Conservation (phyloP, 2,888 invertebrate species). For the Clunio marinus region DNA sequence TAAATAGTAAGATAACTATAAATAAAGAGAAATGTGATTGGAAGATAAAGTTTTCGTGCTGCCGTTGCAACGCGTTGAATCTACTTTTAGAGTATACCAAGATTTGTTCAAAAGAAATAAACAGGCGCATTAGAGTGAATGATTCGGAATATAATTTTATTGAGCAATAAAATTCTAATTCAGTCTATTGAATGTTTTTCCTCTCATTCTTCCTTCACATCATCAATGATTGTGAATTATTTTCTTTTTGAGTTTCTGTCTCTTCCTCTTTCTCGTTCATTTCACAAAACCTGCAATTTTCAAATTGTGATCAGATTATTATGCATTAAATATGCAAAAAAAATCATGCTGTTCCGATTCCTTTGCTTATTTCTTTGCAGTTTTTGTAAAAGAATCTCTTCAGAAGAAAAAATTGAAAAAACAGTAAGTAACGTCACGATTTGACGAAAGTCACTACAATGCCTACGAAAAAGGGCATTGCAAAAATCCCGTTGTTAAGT, state of each 20-base stretch:
- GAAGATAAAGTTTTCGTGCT: not conserved
- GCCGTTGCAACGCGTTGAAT: not conserved
- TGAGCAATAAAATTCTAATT: constrained; percentile 19
- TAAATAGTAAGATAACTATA: not conserved
- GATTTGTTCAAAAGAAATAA: not conserved
- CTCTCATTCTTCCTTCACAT: not conserved
- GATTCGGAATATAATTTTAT: not conserved
- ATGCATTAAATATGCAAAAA: constrained; percentile 18
- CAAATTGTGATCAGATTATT: constrained; percentile 20
- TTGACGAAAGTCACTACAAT: constrained; percentile 27
- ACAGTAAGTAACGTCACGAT: constrained; percentile 30
- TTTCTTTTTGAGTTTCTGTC: not conserved
- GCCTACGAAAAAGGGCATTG: constrained; percentile 25
- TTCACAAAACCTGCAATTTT: not conserved
- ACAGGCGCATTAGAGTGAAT: not conserved
- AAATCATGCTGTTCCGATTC: not conserved
- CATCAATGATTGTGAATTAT: not conserved
- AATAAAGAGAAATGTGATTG: not conserved
- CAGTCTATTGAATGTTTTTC: not conserved
- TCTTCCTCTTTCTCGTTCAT: not conserved
- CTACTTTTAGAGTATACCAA: not conserved
- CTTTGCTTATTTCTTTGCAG: not conserved
- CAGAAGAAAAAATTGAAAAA: constrained; percentile 1
- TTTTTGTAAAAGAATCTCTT: not conserved
- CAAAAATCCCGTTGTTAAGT: constrained; percentile 7